These are phyloP conservation scores for Novumbra hubbsi DNA, from an alignment of 2,797 vertebrate genomes.

Conservation along the genomic window DNA sequence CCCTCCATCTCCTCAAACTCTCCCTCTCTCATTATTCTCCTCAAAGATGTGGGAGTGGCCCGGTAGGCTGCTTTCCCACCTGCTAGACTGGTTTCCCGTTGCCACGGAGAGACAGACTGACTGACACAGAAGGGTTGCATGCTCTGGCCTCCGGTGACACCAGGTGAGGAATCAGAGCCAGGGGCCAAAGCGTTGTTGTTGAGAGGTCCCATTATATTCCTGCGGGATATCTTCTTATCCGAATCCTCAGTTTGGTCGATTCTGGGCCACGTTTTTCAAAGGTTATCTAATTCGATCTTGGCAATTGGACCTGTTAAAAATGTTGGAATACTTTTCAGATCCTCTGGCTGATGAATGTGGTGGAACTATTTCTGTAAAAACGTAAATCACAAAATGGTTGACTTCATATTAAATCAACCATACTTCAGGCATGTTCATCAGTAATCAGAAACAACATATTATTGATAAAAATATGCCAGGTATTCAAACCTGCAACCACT, in stretches of 20 bases:
- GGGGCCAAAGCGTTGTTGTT: conserved; percentile 14
- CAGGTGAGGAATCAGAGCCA: conserved; percentile 17
- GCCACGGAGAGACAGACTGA: conserved; percentile 12
- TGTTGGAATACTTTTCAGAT: too few species aligned
- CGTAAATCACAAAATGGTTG: too few species aligned
- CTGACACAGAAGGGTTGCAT: conserved; percentile 3
- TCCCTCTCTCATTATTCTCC: conserved; percentile 41
- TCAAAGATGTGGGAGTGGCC: conserved; percentile 38
- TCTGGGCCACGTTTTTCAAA: background rate
- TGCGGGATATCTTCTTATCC: background rate
- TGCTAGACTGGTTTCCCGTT: conserved; percentile 58
- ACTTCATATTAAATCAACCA: too few species aligned
- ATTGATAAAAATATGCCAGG: too few species aligned
- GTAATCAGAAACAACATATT: too few species aligned
- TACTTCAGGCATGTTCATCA: too few species aligned
- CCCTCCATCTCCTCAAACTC: conserved; percentile 17
- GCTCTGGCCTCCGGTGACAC: conserved; percentile 39
- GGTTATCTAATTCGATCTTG: too few species aligned
- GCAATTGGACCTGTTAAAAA: too few species aligned
- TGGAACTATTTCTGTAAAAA: too few species aligned
- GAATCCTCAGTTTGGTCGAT: background rate
- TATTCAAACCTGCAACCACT: too few species aligned
- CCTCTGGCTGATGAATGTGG: too few species aligned
- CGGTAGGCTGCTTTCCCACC: conserved; percentile 46
- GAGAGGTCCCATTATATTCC: background rate